Base-by-base conservation (phyloP, 2,888 invertebrate species). In the Laspeyria flexula region DNA sequence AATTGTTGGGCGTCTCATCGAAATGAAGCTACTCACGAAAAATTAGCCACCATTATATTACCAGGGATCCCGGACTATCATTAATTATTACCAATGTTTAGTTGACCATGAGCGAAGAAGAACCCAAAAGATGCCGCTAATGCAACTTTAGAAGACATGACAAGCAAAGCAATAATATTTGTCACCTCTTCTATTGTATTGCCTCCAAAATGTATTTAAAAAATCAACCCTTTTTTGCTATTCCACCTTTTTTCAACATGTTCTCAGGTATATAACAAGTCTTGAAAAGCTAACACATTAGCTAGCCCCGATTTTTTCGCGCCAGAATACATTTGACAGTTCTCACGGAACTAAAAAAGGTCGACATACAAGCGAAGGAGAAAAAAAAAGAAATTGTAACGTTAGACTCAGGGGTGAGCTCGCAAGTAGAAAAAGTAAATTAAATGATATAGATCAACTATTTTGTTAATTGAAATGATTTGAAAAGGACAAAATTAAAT, bases 271-370 rank as follows among this genome's bases (percentile, higher is more conserved):
- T 38, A 33, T 21, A 2, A 25, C 35, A 43, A 49, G 51, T 43
- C 29, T 46, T 40, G 40, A 66, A 67, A 60, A 58, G 39, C 51
- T 53, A 65, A 73, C 60, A 66, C 67, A 63, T 73, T 71, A 71
- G 59, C 62, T 27, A 59, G 37, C 49, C 38, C 50, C 41, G 25
- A 7, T 45, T 58, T 63, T 65, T 63, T 43, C 37, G 5, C 30
- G 4, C 9, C 38, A 53, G 57, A 55, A 56, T 53, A 45, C 38
- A 40, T 49, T 43, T 56, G 47, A 55, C 53, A 49, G 60, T 77
- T 77, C 77, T 67, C 76, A 77, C 67, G 70, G 47, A 60, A 55
- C 43, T 44, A 43, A 60, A 63, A 61, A 59, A 57, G 59, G 53
- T 67, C 57, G 65, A 51, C 45, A 57, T 49, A 66, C 67, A 71